A percentile compares a stretch with the other conserved stretches of the same genome.
Evolutionary conservation across 1,140 invertebrate species (phyloP).

Genomic region (Cydia pomonella): DNA sequence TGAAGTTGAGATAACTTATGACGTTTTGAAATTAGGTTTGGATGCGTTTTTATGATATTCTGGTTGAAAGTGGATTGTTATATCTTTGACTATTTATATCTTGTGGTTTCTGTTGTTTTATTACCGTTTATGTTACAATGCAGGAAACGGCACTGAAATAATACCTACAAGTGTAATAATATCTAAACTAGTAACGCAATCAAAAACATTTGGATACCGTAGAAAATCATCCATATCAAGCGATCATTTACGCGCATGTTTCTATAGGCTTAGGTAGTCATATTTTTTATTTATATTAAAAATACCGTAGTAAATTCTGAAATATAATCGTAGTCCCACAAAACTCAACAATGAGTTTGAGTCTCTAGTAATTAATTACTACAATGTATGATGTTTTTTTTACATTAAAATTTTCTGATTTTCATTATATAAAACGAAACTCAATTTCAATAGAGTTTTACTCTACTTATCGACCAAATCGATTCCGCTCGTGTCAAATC

Average conservation of each 20-base stretch:
- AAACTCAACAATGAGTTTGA: no score
- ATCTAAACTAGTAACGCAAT: not conserved
- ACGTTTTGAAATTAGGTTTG: not conserved
- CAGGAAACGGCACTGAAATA: slow-evolving; percentile 3
- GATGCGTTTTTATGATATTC: slow-evolving; percentile 14
- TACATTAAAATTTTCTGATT: no score
- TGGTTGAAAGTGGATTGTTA: slow-evolving; percentile 22
- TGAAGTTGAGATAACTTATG: not conserved
- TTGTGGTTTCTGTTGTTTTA: slow-evolving; percentile 11
- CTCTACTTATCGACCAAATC: no score
- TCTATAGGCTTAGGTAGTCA: not conserved
- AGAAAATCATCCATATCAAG: not conserved
- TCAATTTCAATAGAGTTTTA: no score
- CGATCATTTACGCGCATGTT: not conserved
- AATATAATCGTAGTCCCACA: no score
- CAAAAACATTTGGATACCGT: not conserved
- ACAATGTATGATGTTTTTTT: no score
- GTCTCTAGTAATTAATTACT: no score
- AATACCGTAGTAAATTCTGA: no score
- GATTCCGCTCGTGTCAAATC: no score
- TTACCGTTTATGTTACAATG: not conserved
- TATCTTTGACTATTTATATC: slow-evolving; percentile 20
- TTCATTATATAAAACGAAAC: no score
- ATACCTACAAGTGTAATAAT: not conserved
- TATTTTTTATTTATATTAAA: no score